These are phyloP conservation scores for Dermatemys mawii DNA, from an alignment of 2,113 vertebrate genomes.

Conservation along the genomic window DNA sequence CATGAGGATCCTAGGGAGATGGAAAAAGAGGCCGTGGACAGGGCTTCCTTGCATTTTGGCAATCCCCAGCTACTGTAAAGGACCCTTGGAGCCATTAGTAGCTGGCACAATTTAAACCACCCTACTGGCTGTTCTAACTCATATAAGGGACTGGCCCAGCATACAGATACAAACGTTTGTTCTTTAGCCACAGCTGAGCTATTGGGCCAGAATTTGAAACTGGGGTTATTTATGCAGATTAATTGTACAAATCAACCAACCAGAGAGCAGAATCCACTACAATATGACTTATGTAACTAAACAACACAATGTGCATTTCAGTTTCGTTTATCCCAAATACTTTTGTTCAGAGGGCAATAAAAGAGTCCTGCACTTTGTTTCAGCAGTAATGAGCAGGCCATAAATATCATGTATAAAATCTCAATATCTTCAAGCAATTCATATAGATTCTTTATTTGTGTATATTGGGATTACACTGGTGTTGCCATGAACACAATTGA, in stretches of 20 bases:
- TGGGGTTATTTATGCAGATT: neutral
- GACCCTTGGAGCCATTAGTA: neutral
- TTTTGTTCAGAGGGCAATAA: constrained; percentile 6
- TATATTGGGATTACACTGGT: neutral
- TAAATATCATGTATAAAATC: constrained; percentile 25
- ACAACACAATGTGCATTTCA: constrained; percentile 35
- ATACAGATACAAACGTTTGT: neutral
- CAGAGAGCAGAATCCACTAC: neutral
- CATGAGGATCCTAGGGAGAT: neutral
- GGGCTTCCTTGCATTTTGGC: neutral
- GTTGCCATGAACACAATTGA: neutral
- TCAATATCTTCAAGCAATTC: constrained; percentile 3
- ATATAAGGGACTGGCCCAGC: neutral
- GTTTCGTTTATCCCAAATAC: constrained; percentile 7
- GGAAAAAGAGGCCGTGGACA: neutral
- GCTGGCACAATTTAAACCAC: neutral
- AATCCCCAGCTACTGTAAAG: neutral
- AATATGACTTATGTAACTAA: constrained; percentile 23
- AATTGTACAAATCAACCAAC: neutral
- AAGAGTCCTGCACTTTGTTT: constrained; percentile 14
- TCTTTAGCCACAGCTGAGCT: neutral
- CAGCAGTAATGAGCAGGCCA: neutral
- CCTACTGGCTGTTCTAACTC: neutral
- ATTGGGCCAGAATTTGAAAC: neutral
- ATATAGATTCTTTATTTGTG: neutral